phyloP scores from a whole-genome alignment of 2,113 vertebrate species.

The Pseudopipra pipra region DNA sequence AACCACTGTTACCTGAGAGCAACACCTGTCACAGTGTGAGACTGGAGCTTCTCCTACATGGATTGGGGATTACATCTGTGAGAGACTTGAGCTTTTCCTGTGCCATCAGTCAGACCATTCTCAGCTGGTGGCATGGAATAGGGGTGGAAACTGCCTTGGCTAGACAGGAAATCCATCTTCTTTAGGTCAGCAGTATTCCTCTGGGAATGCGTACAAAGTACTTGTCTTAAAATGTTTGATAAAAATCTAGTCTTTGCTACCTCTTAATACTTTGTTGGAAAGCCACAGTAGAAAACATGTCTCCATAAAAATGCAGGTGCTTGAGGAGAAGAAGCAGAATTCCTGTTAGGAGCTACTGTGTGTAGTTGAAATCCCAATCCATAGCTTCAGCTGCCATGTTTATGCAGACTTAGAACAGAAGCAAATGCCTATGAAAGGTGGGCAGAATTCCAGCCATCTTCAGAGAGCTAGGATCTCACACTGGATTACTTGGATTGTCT shows the following conservation, averaged over 20 bases:
- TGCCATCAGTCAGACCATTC: not conserved
- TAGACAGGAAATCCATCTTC: not conserved
- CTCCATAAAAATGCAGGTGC: not conserved
- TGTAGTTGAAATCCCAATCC: not conserved
- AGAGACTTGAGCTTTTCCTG: not conserved
- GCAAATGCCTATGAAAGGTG: not conserved
- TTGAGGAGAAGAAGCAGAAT: not conserved
- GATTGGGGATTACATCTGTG: not conserved
- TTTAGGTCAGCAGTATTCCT: not conserved
- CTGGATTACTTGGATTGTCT: not conserved
- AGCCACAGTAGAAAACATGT: not conserved
- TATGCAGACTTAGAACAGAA: not conserved
- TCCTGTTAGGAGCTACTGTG: not conserved
- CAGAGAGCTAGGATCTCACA: not conserved
- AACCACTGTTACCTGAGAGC: not conserved
- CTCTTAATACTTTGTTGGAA: not conserved
- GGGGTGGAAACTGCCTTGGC: not conserved
- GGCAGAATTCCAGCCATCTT: not conserved
- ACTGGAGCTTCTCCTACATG: not conserved
- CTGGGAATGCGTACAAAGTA: not conserved
- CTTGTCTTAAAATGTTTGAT: not conserved
- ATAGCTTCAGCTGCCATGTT: not conserved
- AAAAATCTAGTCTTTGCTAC: not conserved
- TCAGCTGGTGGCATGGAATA: not conserved
- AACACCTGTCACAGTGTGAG: not conserved